Base-by-base conservation (phyloP, 2,797 vertebrate genomes). In the Manis crassicaudata region DNA sequence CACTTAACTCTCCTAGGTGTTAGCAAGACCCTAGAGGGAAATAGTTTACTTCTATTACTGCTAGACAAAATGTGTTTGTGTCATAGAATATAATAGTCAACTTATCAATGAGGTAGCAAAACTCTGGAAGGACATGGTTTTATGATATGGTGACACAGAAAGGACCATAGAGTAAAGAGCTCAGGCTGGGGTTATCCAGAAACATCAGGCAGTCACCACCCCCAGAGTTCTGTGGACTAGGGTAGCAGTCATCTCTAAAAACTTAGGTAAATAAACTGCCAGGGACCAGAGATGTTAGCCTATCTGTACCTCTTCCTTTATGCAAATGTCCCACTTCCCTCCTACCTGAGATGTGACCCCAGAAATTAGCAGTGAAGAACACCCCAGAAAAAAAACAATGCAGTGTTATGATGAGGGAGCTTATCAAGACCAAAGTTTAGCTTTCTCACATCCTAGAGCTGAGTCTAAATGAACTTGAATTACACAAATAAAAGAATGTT, bases 241-340 rank as follows among this genome's bases (percentile, higher is more conserved):
- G 25, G 23, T n/a, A 16, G 32, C 10, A 35, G 8, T 1, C 21
- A n/a, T 62, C 46, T 56, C 50, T 60, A 77, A 46, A 94, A 83
- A 12, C 32, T 60, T 56, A 8, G 29, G 21, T 54, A 58, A 77
- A 35, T 5, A 4, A 56, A 40, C 29, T 63, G 35, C 3, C 17
- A 27, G 43, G 75, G 14, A 65, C 14, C 2, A n/a, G 80, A 82
- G 12, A 35, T 2, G 20, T 8, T 13, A 0, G 23, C 25, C 4
- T 58, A 18, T 7, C 20, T 58, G 2, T 7, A 32, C 7, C 1
- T 37, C 70, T 9, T 83, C 5, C 7, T 25, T 7, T 8, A 17
- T 0, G 1, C 1, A 7, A 18, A 29, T 14, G 20, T 3, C 4
- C 35, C 2, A 14, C 1, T 1, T 56, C 21, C 27, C 14, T 46